These are phyloP conservation scores for Antheraea yamamai DNA, from an alignment of 2,888 invertebrate species.

Conservation along the genomic window DNA sequence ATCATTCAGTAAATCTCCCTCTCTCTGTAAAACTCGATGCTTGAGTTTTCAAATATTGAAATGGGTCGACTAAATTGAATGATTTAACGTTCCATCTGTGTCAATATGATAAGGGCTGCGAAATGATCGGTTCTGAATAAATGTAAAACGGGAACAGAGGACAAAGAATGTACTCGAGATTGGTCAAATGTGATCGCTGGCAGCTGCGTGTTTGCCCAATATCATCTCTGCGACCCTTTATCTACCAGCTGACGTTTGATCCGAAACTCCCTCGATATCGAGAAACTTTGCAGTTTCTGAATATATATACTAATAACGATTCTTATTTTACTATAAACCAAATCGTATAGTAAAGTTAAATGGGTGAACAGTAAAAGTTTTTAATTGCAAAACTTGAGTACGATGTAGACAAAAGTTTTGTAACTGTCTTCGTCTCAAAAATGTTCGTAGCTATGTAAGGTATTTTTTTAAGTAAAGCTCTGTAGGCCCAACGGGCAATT, in stretches of 20 bases:
- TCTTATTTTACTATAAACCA: slow-evolving; percentile 19
- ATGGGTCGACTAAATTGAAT: slow-evolving; percentile 62
- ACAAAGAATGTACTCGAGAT: slow-evolving; percentile 59
- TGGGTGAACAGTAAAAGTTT: slow-evolving; percentile 23
- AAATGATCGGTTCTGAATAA: slow-evolving; percentile 56
- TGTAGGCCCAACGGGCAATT: background rate
- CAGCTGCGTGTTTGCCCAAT: slow-evolving; percentile 49
- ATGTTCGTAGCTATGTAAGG: background rate
- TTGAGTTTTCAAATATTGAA: slow-evolving; percentile 46
- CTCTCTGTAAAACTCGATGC: slow-evolving; percentile 5
- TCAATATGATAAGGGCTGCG: slow-evolving; percentile 74
- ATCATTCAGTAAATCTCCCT: slow-evolving; percentile 7
- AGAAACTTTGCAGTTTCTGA: slow-evolving; percentile 25
- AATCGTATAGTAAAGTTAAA: slow-evolving; percentile 18
- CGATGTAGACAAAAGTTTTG: slow-evolving; percentile 5
- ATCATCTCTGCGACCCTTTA: slow-evolving; percentile 44
- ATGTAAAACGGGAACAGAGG: slow-evolving; percentile 68
- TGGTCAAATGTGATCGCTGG: slow-evolving; percentile 59
- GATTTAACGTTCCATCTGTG: slow-evolving; percentile 68
- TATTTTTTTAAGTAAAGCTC: background rate
- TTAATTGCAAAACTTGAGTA: slow-evolving; percentile 16
- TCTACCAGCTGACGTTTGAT: slow-evolving; percentile 40
- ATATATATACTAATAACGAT: slow-evolving; percentile 12
- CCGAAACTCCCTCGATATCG: slow-evolving; percentile 28
- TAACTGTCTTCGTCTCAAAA: background rate